Evolutionary conservation across 1,140 invertebrate species (phyloP).

Genomic region (Carposina sasakii): DNA sequence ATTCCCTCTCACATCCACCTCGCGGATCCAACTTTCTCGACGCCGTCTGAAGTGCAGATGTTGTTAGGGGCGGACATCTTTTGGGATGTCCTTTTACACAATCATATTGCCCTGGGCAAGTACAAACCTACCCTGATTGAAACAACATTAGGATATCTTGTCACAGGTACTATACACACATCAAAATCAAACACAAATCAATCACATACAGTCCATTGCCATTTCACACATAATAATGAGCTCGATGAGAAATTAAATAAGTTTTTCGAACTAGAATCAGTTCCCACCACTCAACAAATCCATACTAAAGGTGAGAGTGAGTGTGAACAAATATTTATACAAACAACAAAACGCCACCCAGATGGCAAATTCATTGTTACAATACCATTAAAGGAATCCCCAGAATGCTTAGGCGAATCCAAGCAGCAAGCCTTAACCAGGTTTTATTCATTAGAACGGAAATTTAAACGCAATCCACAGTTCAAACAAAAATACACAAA

Average conservation of each 20-base stretch:
- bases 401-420: background rate
- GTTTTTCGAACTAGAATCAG: background rate
- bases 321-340: background rate
- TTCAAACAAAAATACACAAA: conserved; percentile 1
- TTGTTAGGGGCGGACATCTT: background rate
- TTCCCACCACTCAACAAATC: background rate
- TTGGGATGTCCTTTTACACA: background rate
- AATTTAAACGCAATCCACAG: conserved; percentile 2
- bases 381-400: background rate
- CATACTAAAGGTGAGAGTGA: background rate
- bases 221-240: background rate
- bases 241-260: background rate
- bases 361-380: background rate
- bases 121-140: background rate
- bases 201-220: background rate
- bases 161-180: background rate
- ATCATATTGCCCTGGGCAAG: background rate
- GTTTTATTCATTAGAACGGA: conserved; percentile 2
- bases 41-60: conserved; percentile 10
- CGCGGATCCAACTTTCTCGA: conserved; percentile 6
- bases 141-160: background rate
- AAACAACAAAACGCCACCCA: background rate
- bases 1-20: conserved; percentile 13
- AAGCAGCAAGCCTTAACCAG: background rate
- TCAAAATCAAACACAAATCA: background rate